A percentile compares a stretch with the other conserved stretches of the same genome.
phyloP scores from a whole-genome alignment of 2,888 invertebrate species.

The Seira sanloemensis region DNA sequence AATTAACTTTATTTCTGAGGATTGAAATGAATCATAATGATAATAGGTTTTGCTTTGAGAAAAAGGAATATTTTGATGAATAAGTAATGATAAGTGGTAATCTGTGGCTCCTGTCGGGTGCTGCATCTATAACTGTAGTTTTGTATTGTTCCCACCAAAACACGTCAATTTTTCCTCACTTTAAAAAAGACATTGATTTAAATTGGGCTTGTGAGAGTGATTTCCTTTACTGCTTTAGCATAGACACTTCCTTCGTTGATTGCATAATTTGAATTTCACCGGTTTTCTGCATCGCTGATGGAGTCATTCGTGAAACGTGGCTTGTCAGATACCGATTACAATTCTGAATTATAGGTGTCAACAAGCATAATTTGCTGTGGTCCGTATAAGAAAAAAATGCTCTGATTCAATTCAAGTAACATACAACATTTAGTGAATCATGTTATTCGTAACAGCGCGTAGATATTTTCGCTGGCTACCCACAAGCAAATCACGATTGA shows the following conservation, averaged over 20 bases:
- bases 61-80: constrained; percentile 36
- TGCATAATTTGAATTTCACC: constrained; percentile 13
- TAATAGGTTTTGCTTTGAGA: constrained; percentile 16
- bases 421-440: too few relatives aligned
- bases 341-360: not conserved
- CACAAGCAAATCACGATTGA: not conserved
- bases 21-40: not conserved
- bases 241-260: constrained; percentile 43
- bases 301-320: too few relatives aligned
- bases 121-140: constrained; percentile 24
- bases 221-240: constrained; percentile 26
- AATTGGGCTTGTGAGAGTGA: not conserved
- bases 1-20: constrained; percentile 32
- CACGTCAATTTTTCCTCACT: not conserved
- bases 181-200: not conserved
- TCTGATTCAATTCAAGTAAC: too few relatives aligned
- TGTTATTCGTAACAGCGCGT: too few relatives aligned
- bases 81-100: constrained; percentile 45
- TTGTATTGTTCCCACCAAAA: not conserved
- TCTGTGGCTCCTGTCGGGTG: constrained; percentile 55
- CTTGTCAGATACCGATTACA: too few relatives aligned
- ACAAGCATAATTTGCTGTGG: too few relatives aligned
- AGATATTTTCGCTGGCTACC: not conserved
- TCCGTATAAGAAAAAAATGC: too few relatives aligned
- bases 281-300: not conserved